Conservation (phyloP, 2,888 invertebrate genomes). For the Helleia helle region DNA sequence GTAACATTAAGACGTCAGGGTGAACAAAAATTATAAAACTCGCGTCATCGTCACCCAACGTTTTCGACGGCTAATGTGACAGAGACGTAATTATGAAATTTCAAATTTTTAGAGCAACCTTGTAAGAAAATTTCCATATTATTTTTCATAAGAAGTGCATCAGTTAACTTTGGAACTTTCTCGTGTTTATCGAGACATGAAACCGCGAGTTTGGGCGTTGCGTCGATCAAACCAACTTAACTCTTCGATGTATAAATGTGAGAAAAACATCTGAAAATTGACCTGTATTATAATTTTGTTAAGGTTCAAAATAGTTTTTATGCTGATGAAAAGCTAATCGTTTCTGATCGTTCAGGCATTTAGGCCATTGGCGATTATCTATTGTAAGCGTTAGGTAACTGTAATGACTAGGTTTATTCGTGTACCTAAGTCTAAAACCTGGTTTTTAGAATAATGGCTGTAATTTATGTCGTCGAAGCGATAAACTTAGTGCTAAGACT, state of each 20-base stretch:
- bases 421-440: neutral
- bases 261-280: neutral
- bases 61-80: too few species aligned
- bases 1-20: too few species aligned
- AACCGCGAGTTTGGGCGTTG: neutral
- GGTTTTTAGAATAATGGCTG: neutral
- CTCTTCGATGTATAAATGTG: neutral
- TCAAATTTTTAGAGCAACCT: too few species aligned
- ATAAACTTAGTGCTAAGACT: too few species aligned
- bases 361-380: slow-evolving; percentile 26
- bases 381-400: slow-evolving; percentile 25
- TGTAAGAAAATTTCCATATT: too few species aligned
- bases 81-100: too few species aligned
- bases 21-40: too few species aligned
- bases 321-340: neutral
- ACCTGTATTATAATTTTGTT: neutral
- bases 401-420: slow-evolving; percentile 20
- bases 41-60: too few species aligned
- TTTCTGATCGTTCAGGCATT: slow-evolving; percentile 16
- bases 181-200: neutral
- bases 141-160: too few species aligned
- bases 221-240: neutral
- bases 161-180: too few species aligned
- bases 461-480: neutral
- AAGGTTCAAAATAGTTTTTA: neutral